Evolutionary conservation across 2,888 invertebrate genomes (phyloP).

Genomic region (Thymelicus acteon): DNA sequence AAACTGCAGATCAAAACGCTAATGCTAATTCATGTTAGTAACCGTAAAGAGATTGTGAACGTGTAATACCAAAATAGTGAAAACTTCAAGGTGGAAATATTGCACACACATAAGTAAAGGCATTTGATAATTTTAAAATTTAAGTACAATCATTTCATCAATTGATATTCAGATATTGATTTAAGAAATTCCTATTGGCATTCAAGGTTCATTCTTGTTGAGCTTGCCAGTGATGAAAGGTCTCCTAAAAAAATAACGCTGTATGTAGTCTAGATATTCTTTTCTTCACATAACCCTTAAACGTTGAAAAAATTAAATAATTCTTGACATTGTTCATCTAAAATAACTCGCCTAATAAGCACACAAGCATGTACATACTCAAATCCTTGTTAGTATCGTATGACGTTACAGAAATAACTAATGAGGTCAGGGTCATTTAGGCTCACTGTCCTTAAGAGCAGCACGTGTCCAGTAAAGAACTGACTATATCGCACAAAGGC

Average conservation of each 20-base stretch:
- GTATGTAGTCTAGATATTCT: no score
- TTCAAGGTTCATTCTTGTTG: no score
- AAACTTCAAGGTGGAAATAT: not conserved
- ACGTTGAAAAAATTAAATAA: no score
- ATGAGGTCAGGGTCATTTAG: constrained; percentile 15
- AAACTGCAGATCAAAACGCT: no score
- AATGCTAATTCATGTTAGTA: no score
- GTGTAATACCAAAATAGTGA: not conserved
- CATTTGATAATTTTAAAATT: not conserved
- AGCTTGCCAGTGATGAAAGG: no score
- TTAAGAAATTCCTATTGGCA: no score
- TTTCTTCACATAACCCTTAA: no score
- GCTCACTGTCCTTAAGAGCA: not conserved
- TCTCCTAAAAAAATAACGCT: no score
- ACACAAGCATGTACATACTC: not conserved
- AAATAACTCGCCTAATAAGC: not conserved
- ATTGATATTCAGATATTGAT: no score
- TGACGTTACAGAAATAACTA: constrained; percentile 9
- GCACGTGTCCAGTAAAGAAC: not conserved
- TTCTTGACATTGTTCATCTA: no score
- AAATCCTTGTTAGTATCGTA: constrained; percentile 10
- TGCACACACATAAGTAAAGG: not conserved
- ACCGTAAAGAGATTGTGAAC: not conserved
- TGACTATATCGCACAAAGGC: not conserved
- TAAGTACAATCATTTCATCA: no score